Conservation (phyloP, 2,113 vertebrate genomes). For the Lucifuga dentata region DNA sequence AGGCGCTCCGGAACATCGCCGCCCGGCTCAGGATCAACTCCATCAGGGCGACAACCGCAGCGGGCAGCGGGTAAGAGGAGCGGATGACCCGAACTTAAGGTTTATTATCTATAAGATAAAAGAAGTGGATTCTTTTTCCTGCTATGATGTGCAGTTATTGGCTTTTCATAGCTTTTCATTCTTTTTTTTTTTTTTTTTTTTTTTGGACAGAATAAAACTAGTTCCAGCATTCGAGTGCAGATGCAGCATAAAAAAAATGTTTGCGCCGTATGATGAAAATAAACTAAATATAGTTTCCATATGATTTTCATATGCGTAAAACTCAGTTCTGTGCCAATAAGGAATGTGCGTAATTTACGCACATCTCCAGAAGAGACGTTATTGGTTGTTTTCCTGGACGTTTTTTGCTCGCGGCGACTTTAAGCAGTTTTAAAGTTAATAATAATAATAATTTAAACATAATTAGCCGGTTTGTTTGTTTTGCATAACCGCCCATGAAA, state of each 20-base stretch:
- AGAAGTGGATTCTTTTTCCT: too few species aligned
- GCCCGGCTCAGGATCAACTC: constrained; percentile 90
- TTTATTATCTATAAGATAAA: too few species aligned
- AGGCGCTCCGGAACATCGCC: constrained; percentile 91
- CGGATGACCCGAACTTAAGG: too few species aligned
- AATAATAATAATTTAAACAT: not conserved
- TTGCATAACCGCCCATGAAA: not conserved
- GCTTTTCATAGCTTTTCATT: too few species aligned
- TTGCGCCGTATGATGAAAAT: too few species aligned
- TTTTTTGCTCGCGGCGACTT: too few species aligned
- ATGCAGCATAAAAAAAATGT: not conserved
- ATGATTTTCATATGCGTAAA: constrained; percentile 1
- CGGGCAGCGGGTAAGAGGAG: constrained; percentile 76
- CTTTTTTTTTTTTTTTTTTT: too few species aligned
- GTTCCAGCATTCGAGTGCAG: too few species aligned
- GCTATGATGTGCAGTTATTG: too few species aligned
- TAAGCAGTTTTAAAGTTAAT: not conserved
- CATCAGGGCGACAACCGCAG: constrained; percentile 90
- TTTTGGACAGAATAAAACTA: too few species aligned
- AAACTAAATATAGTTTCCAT: not conserved
- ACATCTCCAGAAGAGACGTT: not conserved
- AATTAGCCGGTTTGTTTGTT: not conserved
- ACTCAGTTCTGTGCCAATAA: not conserved
- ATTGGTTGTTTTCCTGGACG: not conserved
- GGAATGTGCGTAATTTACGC: constrained; percentile 34